Conservation (phyloP, 2,797 vertebrate species). For the Cuculus canorus region DNA sequence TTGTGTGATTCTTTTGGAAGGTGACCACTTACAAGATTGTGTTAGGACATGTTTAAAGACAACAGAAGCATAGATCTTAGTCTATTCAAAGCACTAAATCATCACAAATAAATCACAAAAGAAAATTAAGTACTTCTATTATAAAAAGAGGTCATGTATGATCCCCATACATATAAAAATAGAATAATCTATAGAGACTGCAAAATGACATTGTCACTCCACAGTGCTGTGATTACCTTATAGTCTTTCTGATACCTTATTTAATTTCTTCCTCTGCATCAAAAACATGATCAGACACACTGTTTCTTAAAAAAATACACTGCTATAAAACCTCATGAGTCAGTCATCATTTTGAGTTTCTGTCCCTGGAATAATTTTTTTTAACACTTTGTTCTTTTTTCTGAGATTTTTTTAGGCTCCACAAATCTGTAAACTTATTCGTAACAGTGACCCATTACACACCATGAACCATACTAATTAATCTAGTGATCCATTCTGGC, state of each 20-base stretch:
- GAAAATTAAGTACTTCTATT: neutral
- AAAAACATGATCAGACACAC: neutral
- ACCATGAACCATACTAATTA: neutral
- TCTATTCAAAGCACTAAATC: neutral
- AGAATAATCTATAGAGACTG: neutral
- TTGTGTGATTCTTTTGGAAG: neutral
- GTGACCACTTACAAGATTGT: neutral
- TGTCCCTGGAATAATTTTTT: neutral
- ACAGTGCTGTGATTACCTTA: neutral
- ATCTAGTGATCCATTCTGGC: neutral
- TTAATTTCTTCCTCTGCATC: neutral
- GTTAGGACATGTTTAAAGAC: neutral
- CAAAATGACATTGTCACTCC: neutral
- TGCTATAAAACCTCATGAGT: neutral
- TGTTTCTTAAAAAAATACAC: neutral
- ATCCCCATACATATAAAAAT: neutral
- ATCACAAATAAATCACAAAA: neutral
- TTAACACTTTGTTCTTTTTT: neutral
- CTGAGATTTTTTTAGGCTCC: neutral
- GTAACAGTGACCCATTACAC: neutral
- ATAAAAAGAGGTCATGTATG: neutral
- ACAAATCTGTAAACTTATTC: neutral
- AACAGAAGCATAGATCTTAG: neutral
- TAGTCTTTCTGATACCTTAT: neutral
- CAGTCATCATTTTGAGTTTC: neutral